Conservation (phyloP, 2,797 vertebrate genomes). For the Martes flavigula region DNA sequence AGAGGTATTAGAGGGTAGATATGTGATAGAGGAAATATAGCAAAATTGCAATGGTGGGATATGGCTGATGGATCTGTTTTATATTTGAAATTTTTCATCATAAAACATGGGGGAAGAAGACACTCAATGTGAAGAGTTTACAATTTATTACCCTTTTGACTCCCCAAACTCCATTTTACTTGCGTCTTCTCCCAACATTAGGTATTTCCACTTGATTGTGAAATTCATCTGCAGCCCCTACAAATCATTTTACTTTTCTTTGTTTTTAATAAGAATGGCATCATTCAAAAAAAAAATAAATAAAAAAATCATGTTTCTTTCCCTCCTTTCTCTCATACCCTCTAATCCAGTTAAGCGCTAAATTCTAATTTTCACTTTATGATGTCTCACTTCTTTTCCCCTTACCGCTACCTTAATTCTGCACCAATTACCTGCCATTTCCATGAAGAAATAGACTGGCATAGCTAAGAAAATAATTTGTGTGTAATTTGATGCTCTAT, state of each 20-base stretch:
- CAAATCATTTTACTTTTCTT: neutral
- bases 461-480: constrained; percentile 30
- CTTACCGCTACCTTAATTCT: constrained; percentile 10
- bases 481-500: neutral
- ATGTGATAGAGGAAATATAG: neutral
- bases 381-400: neutral
- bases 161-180: neutral
- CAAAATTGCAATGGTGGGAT: neutral
- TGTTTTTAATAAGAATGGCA: neutral
- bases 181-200: neutral
- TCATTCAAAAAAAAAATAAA: too few relatives aligned
- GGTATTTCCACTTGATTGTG: neutral
- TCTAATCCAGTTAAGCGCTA: neutral
- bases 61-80: neutral
- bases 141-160: neutral
- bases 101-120: neutral
- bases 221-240: neutral
- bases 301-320: neutral
- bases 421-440: neutral
- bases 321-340: neutral
- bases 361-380: constrained; percentile 45
- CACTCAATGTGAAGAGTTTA: neutral
- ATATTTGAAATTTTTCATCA: neutral
- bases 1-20: neutral
- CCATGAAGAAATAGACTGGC: neutral